A percentile compares a stretch with the other conserved stretches of the same genome.
Conservation (phyloP, 2,888 invertebrate genomes). For the Cremastinae sp. region DNA sequence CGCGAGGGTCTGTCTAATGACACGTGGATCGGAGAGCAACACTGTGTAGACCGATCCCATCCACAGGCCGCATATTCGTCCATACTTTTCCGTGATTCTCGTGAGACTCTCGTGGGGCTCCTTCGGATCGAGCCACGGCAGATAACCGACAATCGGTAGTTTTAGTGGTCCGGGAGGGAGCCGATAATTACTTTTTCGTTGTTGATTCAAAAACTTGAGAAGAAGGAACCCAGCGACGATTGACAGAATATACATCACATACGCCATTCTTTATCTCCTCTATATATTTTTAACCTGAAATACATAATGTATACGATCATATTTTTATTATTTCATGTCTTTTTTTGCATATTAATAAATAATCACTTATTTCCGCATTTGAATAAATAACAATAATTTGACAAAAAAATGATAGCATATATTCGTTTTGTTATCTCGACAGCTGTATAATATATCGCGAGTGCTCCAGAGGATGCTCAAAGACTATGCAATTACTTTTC, state of each 20-base stretch:
- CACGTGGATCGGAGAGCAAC: conserved; percentile 87
- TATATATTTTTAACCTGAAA: too few relatives aligned
- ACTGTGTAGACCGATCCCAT: conserved; percentile 90
- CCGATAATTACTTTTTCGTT: conserved; percentile 78
- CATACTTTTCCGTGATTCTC: conserved; percentile 85
- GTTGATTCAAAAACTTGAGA: conserved; percentile 3
- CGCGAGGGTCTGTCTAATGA: conserved; percentile 88
- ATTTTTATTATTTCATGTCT: too few relatives aligned
- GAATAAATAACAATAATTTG: too few relatives aligned
- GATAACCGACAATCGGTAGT: conserved; percentile 89
- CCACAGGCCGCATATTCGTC: conserved; percentile 87
- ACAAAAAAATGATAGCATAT: too few relatives aligned
- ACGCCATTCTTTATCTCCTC: conserved; percentile 32
- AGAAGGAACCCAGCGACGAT: conserved; percentile 26
- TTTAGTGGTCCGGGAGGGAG: conserved; percentile 91
- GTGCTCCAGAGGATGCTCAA: too few relatives aligned
- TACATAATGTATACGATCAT: too few relatives aligned
- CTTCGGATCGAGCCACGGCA: conserved; percentile 86
- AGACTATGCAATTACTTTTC: too few relatives aligned
- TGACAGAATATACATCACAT: conserved; percentile 19
- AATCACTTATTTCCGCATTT: too few relatives aligned
- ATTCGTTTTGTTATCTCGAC: too few relatives aligned
- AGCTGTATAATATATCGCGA: too few relatives aligned
- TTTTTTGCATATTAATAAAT: too few relatives aligned
- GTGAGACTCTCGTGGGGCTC: conserved; percentile 89